Percentiles rank a stretch among this genome's conserved stretches.
Conservation (phyloP, 2,797 vertebrate genomes). For the Danio albolineatus region DNA sequence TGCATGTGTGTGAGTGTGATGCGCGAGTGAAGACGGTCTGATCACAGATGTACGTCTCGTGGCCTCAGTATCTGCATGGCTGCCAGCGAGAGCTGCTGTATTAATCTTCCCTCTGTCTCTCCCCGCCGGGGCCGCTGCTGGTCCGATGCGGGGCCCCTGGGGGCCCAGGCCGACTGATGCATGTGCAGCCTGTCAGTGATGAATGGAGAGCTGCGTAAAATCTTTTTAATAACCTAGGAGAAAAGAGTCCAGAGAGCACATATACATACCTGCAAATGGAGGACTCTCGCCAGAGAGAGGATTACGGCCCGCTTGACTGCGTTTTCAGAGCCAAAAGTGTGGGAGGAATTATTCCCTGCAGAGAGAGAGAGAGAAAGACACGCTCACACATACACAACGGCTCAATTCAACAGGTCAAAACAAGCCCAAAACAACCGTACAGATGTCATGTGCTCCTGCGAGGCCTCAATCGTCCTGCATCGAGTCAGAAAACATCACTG, state of each 20-base stretch:
- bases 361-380: not conserved
- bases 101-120: constrained; percentile 78
- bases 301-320: constrained; percentile 55
- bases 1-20: constrained; percentile 17
- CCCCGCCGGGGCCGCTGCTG: constrained; percentile 56
- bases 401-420: constrained; percentile 28
- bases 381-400: not conserved
- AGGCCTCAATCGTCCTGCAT: too few relatives aligned
- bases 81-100: constrained; percentile 60
- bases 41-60: constrained; percentile 57
- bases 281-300: constrained; percentile 32
- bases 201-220: constrained; percentile 78
- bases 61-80: constrained; percentile 37
- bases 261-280: constrained; percentile 63
- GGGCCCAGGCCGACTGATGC: constrained; percentile 70
- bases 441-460: too few relatives aligned
- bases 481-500: too few relatives aligned
- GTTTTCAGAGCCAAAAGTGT: constrained; percentile 46
- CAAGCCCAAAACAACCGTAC: not conserved
- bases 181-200: constrained; percentile 77
- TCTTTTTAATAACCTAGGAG: constrained; percentile 74
- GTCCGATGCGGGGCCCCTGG: constrained; percentile 68
- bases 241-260: constrained; percentile 59
- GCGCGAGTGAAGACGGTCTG: constrained; percentile 37
- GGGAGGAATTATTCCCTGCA: constrained; percentile 31